Conservation (phyloP, 53 echinoderm and acorn worm species). For the Holothuria leucospilota region DNA sequence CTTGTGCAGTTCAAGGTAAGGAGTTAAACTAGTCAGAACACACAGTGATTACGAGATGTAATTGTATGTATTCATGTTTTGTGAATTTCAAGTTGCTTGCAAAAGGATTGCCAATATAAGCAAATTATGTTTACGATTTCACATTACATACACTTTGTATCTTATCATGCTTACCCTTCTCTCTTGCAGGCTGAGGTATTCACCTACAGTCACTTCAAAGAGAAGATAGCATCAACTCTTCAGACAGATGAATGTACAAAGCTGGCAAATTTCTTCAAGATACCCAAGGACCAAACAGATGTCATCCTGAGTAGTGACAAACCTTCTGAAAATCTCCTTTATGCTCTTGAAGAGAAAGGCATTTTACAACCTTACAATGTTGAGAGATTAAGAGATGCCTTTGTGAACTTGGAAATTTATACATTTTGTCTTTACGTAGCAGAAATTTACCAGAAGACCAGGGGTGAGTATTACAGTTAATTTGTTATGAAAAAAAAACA, state of each 20-base stretch:
- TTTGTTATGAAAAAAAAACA: no score
- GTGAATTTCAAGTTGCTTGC: no score
- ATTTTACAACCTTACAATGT: not conserved
- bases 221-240: not conserved
- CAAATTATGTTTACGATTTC: no score
- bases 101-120: no score
- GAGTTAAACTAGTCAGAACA: no score
- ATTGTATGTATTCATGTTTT: no score
- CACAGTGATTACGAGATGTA: no score
- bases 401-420: not conserved
- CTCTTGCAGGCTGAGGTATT: not conserved
- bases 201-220: not conserved
- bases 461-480: not conserved
- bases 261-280: not conserved
- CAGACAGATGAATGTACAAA: not conserved
- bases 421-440: not conserved
- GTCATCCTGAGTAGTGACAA: not conserved
- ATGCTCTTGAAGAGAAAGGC: not conserved
- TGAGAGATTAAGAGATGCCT: not conserved
- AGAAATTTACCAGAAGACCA: not conserved
- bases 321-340: not conserved
- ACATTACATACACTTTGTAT: no score
- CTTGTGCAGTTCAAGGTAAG: no score
- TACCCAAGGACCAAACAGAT: not conserved
- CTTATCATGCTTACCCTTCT: no score